These are phyloP conservation scores for Henricia sp. DNA, from an alignment of 53 echinoderm and acorn worm genomes.

Conservation along the genomic window DNA sequence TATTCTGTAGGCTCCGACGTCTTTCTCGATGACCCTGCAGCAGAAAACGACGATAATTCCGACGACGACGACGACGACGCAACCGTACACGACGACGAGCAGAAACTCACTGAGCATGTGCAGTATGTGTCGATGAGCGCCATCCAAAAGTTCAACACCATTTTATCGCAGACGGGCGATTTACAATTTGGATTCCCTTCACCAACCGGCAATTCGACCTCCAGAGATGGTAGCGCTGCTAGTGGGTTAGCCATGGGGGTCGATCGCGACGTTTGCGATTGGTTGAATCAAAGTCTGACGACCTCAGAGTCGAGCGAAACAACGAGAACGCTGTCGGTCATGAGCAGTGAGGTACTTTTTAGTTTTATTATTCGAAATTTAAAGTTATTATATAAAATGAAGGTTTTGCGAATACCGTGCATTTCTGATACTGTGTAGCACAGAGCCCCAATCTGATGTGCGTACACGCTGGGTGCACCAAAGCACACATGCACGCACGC, in stretches of 20 bases:
- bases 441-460: too few relatives aligned
- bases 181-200: slow-evolving; percentile 34
- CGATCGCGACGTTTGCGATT: slow-evolving; percentile 62
- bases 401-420: too few relatives aligned
- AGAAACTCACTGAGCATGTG: slow-evolving; percentile 72
- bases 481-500: too few relatives aligned
- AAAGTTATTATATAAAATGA: too few relatives aligned
- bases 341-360: slow-evolving; percentile 42
- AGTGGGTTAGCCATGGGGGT: slow-evolving; percentile 34
- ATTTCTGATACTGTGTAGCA: too few relatives aligned
- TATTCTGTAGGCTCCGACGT: slow-evolving; percentile 41
- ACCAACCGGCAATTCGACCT: slow-evolving; percentile 24
- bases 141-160: slow-evolving; percentile 73
- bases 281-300: slow-evolving; percentile 76
- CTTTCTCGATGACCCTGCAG: slow-evolving; percentile 6
- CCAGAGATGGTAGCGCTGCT: slow-evolving; percentile 41
- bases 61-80: slow-evolving; percentile 43
- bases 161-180: slow-evolving; percentile 41
- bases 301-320: slow-evolving; percentile 75
- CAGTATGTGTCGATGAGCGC: slow-evolving; percentile 79
- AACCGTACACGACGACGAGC: slow-evolving; percentile 51
- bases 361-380: neutral
- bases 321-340: slow-evolving; percentile 16
- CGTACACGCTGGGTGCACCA: too few relatives aligned
- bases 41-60: neutral